Evolutionary conservation across 1,140 invertebrate genomes (phyloP), one percentile per base, ranked within the genome.

Genomic region (Sycophila sp.): DNA sequence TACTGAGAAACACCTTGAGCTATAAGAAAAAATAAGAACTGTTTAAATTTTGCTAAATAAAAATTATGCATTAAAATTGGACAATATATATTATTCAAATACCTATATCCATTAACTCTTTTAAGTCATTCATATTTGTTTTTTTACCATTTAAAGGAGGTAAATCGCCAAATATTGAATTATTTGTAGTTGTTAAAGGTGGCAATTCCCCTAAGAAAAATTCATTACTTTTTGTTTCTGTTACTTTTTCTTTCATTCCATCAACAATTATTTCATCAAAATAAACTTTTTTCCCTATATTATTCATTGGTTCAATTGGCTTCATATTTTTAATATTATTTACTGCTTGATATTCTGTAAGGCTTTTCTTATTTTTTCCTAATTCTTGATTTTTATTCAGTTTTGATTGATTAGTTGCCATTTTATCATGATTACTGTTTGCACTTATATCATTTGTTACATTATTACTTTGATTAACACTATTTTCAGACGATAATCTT

Each of bases 31-130:
- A 63, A 62, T 42, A 64, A 64, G 45, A 65, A n/a, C 69, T 47
- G 34, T 55, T n/a, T n/a, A 51, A 70, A 22, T 22, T 22, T 24
- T 19, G 4, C 24, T 1, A 22, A 47, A 22, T 47, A 45, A 45
- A 15, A 45, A 7, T 22, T 22, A 10, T 7, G 15, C 4, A 22
- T 47, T n/a, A n/a, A n/a, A n/a, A n/a, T n/a, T n/a, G n/a, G n/a
- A n/a, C n/a, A 4, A 42, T n/a, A 6, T 47, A 22, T 47, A 24
- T 22, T 24, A 22, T 22, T 0, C 38, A 26, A n/a, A 58, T 73
- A 87, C 87, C 83, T 67, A 83, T 81, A 66, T 87, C 80, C 75
- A 88, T 81, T 26, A 87, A 74, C 73, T 86, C 81, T 66, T 87
- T 88, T 7, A 88, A 72, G 68, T 87, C 85, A 70, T 83, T 84